These are phyloP conservation scores for Hyles euphorbiae DNA, from an alignment of 1,140 invertebrate genomes.

Conservation along the genomic window DNA sequence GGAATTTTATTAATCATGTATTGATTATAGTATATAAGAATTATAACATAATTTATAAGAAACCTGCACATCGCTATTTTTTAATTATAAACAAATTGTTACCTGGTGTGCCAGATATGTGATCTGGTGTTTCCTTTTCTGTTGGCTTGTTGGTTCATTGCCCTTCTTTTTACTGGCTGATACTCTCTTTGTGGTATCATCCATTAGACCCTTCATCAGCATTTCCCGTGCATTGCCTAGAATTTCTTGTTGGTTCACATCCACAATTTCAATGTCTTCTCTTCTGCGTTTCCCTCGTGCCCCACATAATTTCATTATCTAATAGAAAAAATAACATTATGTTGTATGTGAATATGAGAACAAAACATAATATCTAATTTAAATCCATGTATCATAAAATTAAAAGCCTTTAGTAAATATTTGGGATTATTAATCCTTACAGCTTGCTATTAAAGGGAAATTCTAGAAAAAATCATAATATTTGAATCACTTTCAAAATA, in stretches of 20 bases:
- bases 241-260: slow-evolving; percentile 90
- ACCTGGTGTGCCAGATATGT: slow-evolving; percentile 94
- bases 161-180: slow-evolving; percentile 74
- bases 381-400: too few relatives aligned
- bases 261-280: slow-evolving; percentile 82
- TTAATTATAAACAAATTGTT: too few relatives aligned
- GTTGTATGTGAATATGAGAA: too few relatives aligned
- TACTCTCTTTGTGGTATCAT: slow-evolving; percentile 78
- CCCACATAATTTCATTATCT: slow-evolving; percentile 71
- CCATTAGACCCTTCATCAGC: slow-evolving; percentile 88
- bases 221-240: slow-evolving; percentile 86
- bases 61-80: too few relatives aligned
- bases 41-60: too few relatives aligned
- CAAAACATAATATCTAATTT: too few relatives aligned
- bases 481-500: background rate
- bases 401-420: too few relatives aligned
- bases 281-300: slow-evolving; percentile 65
- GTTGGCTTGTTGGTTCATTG: slow-evolving; percentile 81
- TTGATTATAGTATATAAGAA: too few relatives aligned
- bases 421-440: too few relatives aligned
- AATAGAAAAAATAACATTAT: slow-evolving; percentile 12
- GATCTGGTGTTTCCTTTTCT: slow-evolving; percentile 94
- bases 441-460: background rate
- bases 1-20: slow-evolving; percentile 5
- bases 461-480: slow-evolving; percentile 39